A percentile compares a stretch with the other conserved stretches of the same genome.
Conservation (phyloP, 2,113 vertebrate genomes). For the Acrocephalus kingi region DNA sequence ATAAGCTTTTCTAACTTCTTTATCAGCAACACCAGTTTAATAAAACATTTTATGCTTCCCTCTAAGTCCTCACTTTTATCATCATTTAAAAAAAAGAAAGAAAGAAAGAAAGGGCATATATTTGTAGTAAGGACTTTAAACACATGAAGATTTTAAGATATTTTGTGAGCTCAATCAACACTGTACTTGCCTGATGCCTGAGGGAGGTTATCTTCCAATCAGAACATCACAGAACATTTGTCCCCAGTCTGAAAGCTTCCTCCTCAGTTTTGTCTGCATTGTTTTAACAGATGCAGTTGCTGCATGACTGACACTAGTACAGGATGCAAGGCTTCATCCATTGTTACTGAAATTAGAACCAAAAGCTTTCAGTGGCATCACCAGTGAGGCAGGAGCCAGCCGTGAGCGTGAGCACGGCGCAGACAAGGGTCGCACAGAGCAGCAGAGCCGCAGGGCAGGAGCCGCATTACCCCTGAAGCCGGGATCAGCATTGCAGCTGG, state of each 20-base stretch:
- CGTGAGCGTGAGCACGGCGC: background rate
- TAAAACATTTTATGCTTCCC: background rate
- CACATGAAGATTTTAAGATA: background rate
- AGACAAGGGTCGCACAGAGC: background rate
- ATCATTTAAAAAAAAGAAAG: background rate
- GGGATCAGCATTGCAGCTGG: fast-evolving
- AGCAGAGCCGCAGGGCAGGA: background rate
- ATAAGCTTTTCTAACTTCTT: background rate
- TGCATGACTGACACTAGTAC: background rate
- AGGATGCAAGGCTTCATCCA: background rate
- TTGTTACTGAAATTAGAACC: background rate
- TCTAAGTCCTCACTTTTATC: background rate
- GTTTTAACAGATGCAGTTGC: background rate
- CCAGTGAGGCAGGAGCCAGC: background rate
- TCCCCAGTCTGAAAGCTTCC: background rate
- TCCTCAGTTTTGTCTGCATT: background rate
- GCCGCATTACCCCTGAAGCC: background rate
- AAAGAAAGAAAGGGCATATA: background rate
- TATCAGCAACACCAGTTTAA: background rate
- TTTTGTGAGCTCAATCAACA: background rate
- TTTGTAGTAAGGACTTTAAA: background rate
- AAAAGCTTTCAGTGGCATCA: background rate
- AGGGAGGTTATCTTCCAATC: background rate
- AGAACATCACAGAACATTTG: background rate
- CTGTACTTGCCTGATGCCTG: background rate